Evolutionary conservation across 2,113 vertebrate species (phyloP), one percentile per base, ranked within the genome.

Genomic region (Dolichallabes microphthalmus): DNA sequence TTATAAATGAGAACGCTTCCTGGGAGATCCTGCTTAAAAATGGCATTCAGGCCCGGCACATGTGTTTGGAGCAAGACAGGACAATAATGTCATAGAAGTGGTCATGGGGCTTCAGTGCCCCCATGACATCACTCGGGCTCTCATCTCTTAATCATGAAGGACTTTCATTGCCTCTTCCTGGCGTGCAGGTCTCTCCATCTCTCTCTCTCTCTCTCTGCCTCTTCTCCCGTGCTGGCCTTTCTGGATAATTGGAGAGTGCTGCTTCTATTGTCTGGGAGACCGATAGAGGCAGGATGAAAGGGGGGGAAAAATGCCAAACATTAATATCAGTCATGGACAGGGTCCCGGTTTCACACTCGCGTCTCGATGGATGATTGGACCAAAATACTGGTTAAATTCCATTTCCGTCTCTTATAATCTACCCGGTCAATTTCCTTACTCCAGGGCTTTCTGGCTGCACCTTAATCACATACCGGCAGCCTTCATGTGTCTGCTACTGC

Each of bases 91-190:
- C 68, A 74, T 30, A 35, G 78, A 81, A 63, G 69, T 71, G 30
- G 83, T 74, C 71, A 58, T 83, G 45, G 83, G 53, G 69, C 32
- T 75, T 78, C n/a, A 50, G 14, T 50, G 74, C 19, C 66, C 64
- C n/a, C 12, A 20, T 55, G 55, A 69, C 79, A 61, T 78, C 52
- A 68, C 68, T 50, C 25, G 10, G 55, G 63, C 66, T 80, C 71
- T 71, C 80, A 82, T 83, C 87, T 82, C 74, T 78, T 85, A 61
- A 78, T 82, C 57, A 78, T 85, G 58, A 79, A 82, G 45, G 85
- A 74, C 77, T 73, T 81, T 81, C 39, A 63, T 50, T 25, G 45
- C 58, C 73, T 53, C 55, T 61, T 73, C 25, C 66, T 80, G 64
- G 9, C 20, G 10, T 57, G 35, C 64, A 80, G 53, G 55, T 84